These are phyloP conservation scores for Polypedilum vanderplanki DNA, from an alignment of 1,140 invertebrate genomes.

Conservation along the genomic window DNA sequence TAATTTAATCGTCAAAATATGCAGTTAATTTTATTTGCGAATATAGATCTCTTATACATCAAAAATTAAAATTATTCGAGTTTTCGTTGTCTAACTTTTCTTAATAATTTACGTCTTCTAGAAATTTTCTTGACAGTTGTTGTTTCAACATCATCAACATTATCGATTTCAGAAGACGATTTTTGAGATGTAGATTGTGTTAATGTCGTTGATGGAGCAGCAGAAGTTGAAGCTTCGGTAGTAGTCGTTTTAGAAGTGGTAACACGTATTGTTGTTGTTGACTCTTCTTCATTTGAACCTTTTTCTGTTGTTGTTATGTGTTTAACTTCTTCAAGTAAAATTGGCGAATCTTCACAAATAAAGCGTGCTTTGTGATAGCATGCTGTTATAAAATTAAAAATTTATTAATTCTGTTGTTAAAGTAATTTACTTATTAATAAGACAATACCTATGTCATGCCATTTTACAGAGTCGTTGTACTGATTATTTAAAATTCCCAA, in stretches of 20 bases:
- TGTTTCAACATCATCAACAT: no score
- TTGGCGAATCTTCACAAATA: conserved; percentile 71
- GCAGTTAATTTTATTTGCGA: no score
- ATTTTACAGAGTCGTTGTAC: conserved; percentile 82
- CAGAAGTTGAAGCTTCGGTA: not conserved
- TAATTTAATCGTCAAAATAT: no score
- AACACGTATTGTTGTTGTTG: not conserved
- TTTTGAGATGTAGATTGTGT: no score
- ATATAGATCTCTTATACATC: no score
- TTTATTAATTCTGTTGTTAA: not conserved
- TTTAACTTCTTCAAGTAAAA: not conserved
- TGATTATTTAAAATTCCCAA: conserved; percentile 81
- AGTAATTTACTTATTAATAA: no score
- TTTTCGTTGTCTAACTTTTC: no score
- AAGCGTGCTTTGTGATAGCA: conserved; percentile 88
- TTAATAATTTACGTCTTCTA: no score
- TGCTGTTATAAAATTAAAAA: conserved; percentile 50
- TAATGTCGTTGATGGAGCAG: not conserved
- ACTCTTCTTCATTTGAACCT: not conserved
- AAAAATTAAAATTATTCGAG: no score
- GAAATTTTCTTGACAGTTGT: no score
- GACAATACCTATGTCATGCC: conserved; percentile 67
- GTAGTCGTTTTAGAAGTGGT: not conserved
- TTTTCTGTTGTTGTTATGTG: not conserved
- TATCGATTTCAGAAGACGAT: no score